Percentiles rank a stretch among this genome's conserved stretches.
Evolutionary conservation across 2,888 invertebrate genomes (phyloP).

Genomic region (Caenorhabditis sinica): DNA sequence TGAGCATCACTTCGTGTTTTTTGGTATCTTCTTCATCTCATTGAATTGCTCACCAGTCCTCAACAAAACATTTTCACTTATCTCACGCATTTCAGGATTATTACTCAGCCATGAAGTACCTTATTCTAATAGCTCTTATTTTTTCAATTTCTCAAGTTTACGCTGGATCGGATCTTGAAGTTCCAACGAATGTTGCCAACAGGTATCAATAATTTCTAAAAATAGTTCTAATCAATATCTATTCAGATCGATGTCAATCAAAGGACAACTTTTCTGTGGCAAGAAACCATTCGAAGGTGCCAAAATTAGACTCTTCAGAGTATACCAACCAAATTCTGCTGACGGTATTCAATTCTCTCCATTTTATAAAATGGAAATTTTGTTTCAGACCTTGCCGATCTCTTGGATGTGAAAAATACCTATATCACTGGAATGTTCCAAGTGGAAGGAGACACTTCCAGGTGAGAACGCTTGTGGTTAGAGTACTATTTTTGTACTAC

Average conservation of each 20-base stretch:
- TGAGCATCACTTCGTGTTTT: constrained; percentile 28
- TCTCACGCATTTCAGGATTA: constrained; percentile 47
- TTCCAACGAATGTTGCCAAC: constrained; percentile 68
- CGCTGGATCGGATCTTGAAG: constrained; percentile 61
- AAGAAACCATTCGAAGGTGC: constrained; percentile 68
- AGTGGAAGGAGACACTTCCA: constrained; percentile 69
- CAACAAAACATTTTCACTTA: constrained; percentile 13
- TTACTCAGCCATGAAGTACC: constrained; percentile 46
- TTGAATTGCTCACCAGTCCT: constrained; percentile 36
- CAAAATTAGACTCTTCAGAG: constrained; percentile 68
- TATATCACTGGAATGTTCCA: constrained; percentile 72
- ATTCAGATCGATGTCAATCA: constrained; percentile 69
- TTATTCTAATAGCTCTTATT: constrained; percentile 40
- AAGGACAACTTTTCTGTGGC: constrained; percentile 71
- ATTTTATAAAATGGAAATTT: neutral
- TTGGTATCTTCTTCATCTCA: constrained; percentile 31
- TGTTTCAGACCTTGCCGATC: constrained; percentile 66
- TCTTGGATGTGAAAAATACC: constrained; percentile 66
- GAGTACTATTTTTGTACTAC: neutral
- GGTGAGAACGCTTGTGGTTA: no score
- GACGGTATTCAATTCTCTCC: constrained; percentile 49
- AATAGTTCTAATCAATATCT: neutral
- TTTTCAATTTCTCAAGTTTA: constrained; percentile 13
- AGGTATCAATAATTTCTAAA: constrained; percentile 45
- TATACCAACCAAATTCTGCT: constrained; percentile 65